Conservation (phyloP, 2,797 vertebrate species). For the Tragopan temminckii region DNA sequence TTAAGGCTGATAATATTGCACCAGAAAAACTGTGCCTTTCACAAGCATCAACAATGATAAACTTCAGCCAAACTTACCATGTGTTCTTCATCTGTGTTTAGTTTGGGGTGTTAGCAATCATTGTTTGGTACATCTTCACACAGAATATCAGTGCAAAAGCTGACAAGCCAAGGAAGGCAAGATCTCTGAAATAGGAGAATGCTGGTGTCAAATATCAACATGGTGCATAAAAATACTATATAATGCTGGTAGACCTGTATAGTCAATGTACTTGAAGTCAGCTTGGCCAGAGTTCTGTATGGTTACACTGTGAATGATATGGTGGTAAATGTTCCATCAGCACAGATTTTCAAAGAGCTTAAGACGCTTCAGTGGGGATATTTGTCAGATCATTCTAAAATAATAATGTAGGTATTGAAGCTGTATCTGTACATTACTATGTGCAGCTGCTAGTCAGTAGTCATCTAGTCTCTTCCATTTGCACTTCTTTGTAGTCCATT, state of each 20-base stretch:
- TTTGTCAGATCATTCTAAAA: background rate
- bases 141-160: background rate
- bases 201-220: background rate
- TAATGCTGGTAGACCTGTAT: background rate
- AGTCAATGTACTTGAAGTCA: background rate
- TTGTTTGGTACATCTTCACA: background rate
- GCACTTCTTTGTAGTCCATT: background rate
- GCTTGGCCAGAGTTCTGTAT: background rate
- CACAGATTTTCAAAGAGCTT: background rate
- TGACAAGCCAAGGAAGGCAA: background rate
- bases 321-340: background rate
- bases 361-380: background rate
- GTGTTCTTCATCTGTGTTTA: background rate
- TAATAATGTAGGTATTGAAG: background rate
- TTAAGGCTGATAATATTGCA: background rate
- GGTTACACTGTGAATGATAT: too few relatives aligned
- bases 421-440: background rate
- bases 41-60: background rate
- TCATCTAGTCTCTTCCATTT: background rate
- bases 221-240: background rate
- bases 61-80: background rate
- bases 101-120: background rate
- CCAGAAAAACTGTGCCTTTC: background rate
- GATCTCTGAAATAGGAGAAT: background rate
- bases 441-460: background rate